These are phyloP conservation scores for Actenoides hombroni DNA, from an alignment of 2,113 vertebrate genomes.

Conservation along the genomic window DNA sequence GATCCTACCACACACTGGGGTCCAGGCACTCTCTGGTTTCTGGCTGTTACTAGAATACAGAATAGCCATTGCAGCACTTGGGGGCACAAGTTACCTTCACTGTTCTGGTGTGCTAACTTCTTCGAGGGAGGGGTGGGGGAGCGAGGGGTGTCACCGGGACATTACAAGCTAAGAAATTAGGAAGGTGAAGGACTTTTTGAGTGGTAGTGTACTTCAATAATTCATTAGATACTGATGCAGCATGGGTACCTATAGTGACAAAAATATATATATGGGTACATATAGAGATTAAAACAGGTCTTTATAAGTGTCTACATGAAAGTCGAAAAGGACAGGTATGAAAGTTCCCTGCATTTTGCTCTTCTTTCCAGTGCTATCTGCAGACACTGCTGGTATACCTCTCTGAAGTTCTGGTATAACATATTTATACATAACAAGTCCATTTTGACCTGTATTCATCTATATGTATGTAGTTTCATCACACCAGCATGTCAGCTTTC, in stretches of 20 bases:
- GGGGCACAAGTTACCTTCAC: no score
- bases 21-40: no score
- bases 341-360: neutral
- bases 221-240: neutral
- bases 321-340: neutral
- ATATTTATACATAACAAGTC: neutral
- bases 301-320: neutral
- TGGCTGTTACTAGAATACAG: no score
- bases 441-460: neutral
- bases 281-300: neutral
- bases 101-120: neutral
- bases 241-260: no score
- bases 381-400: neutral
- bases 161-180: neutral
- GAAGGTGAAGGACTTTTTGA: neutral
- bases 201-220: neutral
- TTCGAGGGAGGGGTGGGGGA: neutral
- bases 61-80: neutral
- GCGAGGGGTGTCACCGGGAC: neutral
- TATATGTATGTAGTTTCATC: fast-evolving
- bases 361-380: neutral
- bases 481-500: neutral
- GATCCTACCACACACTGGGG: neutral
- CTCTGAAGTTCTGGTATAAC: neutral
- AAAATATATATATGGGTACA: no score